A percentile compares a stretch with the other conserved stretches of the same genome.
Evolutionary conservation across 2,113 vertebrate genomes (phyloP).

Genomic region (Butastur rufipennis): DNA sequence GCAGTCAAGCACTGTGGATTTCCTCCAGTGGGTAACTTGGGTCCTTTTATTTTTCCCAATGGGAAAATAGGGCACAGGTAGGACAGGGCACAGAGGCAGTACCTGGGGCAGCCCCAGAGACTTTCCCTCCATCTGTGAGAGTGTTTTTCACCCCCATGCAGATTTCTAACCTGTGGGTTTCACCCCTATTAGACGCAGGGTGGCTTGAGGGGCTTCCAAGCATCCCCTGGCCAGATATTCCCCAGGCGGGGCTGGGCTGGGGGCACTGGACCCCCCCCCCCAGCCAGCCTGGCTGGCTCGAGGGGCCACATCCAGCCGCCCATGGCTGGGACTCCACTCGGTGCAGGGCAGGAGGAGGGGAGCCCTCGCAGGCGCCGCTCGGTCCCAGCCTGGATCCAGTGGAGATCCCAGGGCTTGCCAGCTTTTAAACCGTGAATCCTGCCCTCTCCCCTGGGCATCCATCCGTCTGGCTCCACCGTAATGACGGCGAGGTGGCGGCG

Average conservation of each 20-base stretch:
- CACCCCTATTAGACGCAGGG: rapidly evolving
- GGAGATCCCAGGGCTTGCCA: background rate
- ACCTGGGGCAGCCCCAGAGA: background rate
- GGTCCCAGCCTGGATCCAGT: background rate
- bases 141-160: background rate
- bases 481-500: background rate
- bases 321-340: rapidly evolving
- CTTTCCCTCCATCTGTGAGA: background rate
- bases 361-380: rapidly evolving
- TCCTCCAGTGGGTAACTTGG: background rate
- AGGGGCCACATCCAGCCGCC: background rate
- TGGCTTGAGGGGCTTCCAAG: background rate
- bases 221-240: background rate
- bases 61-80: background rate
- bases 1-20: background rate
- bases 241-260: background rate
- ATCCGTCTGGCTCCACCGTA: background rate
- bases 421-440: background rate
- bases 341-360: background rate
- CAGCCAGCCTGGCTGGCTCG: background rate
- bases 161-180: background rate
- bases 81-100: background rate
- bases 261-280: background rate
- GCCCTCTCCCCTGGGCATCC: conserved; percentile 26
- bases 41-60: background rate